These are phyloP conservation scores for Archips xylosteana DNA, from an alignment of 2,888 invertebrate species.

Conservation along the genomic window DNA sequence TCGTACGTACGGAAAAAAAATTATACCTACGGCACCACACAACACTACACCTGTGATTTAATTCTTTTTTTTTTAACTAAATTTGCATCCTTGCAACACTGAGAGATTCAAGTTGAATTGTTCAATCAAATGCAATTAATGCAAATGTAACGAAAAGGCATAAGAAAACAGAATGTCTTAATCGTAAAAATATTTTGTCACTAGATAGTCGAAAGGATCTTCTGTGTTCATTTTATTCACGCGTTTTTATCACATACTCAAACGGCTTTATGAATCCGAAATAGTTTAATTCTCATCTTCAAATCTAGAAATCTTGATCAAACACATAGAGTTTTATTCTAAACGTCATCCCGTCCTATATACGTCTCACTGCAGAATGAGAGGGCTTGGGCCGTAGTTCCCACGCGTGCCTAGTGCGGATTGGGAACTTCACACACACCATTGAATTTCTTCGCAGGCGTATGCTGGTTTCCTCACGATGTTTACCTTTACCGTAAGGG, in stretches of 20 bases:
- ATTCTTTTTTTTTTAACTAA: conserved; percentile 44
- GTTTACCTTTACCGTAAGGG: too few species aligned
- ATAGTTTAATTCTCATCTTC: not conserved
- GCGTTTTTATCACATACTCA: not conserved
- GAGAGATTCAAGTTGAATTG: not conserved
- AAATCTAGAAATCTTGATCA: too few species aligned
- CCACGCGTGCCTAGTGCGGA: too few species aligned
- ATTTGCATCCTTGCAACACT: conserved; percentile 57
- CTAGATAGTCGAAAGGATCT: not conserved
- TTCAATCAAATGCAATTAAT: not conserved
- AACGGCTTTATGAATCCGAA: not conserved
- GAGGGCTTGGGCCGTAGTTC: too few species aligned
- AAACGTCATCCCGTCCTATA: too few species aligned
- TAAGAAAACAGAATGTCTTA: not conserved
- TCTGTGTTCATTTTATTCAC: not conserved
- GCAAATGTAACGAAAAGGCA: not conserved
- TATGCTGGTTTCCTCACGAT: too few species aligned
- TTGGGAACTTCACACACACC: too few species aligned
- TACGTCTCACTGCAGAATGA: too few species aligned
- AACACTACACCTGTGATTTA: conserved; percentile 72
- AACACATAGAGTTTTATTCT: too few species aligned
- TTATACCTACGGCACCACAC: conserved; percentile 46
- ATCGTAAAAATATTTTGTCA: not conserved
- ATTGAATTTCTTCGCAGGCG: too few species aligned
- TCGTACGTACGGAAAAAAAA: conserved; percentile 39